Evolutionary conservation across 2,113 vertebrate genomes (phyloP).

Genomic region (Brachyistius frenatus): DNA sequence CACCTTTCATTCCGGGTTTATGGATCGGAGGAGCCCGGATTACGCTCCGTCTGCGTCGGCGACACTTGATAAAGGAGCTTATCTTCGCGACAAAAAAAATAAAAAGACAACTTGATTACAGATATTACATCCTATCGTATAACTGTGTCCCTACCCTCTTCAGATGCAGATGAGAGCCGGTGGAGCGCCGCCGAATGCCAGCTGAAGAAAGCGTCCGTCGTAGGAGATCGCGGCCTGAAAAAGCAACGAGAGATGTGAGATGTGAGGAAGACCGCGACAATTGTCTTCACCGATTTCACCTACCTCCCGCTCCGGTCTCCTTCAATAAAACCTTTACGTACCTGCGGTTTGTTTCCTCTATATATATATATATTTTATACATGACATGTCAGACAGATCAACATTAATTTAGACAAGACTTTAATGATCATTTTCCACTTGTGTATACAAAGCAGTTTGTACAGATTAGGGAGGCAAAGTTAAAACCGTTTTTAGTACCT

Average conservation of each 20-base stretch:
- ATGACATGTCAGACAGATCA: not conserved
- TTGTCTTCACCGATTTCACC: too few relatives aligned
- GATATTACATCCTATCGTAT: not conserved
- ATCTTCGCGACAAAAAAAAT: too few relatives aligned
- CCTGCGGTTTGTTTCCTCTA: too few relatives aligned
- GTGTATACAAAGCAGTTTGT: slow-evolving; percentile 93
- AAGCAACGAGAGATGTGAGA: slow-evolving; percentile 9
- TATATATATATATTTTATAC: too few relatives aligned
- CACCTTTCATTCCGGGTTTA: not conserved
- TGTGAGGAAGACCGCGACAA: not conserved
- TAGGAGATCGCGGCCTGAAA: slow-evolving; percentile 50
- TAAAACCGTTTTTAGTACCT: slow-evolving; percentile 91
- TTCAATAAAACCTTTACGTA: too few relatives aligned
- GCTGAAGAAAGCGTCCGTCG: slow-evolving; percentile 74
- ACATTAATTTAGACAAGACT: slow-evolving; percentile 80
- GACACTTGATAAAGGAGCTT: slow-evolving; percentile 1
- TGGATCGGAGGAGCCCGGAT: not conserved
- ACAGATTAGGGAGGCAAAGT: slow-evolving; percentile 89
- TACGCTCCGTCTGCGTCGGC: not conserved
- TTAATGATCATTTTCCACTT: slow-evolving; percentile 86
- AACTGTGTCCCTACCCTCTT: slow-evolving; percentile 14
- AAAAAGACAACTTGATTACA: too few relatives aligned
- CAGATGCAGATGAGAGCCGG: slow-evolving; percentile 72
- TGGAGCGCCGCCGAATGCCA: slow-evolving; percentile 75
- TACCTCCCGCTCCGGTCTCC: too few relatives aligned